Base-by-base conservation (phyloP, 2,888 invertebrate species). In the Agelastica alni region DNA sequence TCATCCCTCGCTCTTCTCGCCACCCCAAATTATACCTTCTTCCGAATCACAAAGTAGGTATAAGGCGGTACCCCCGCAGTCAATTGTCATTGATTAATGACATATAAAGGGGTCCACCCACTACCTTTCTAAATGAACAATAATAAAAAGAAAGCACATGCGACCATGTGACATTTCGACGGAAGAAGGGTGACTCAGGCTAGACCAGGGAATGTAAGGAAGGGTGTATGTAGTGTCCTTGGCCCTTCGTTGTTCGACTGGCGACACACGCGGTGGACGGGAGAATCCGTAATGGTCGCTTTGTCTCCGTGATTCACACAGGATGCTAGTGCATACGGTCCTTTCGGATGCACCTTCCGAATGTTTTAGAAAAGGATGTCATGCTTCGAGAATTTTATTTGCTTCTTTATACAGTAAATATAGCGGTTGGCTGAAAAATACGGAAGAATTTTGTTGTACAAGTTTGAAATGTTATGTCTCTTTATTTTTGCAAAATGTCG, bases 221-320 rank as follows among this genome's bases (percentile, higher is more conserved):
- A 41, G 47, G 46, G 47, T 41, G 47, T n/a, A n/a, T n/a, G n/a
- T 32, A 32, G 28, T 37, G 44, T 55, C 47, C 47, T 56, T 56
- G 51, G 51, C 51, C 49, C 45, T 53, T 48, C 46, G 43, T 36
- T 42, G 31, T 43, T 43, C 47, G 51, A 39, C 36, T 37, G 51
- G 47, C 32, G 39, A 48, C 48, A 44, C 37, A 20, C 13, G 22
- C 5, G 20, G 37, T 10, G 20, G 9, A 7, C 10, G 18, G 20
- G 6, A 10, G 34, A 10, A 6, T 12, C 28, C 41, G 69, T 71
- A 72, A 71, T 70, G 72, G 70, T 62, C 69, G 64, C 66, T 71
- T 73, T 71, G 69, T 73, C 72, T 69, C 63, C 67, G 69, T 74
- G 75, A 74, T 72, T 74, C 74, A 73, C 69, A 67, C 73, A 72